These are phyloP conservation scores for Resseliella maxima DNA, from an alignment of 2,888 invertebrate species.

Conservation along the genomic window DNA sequence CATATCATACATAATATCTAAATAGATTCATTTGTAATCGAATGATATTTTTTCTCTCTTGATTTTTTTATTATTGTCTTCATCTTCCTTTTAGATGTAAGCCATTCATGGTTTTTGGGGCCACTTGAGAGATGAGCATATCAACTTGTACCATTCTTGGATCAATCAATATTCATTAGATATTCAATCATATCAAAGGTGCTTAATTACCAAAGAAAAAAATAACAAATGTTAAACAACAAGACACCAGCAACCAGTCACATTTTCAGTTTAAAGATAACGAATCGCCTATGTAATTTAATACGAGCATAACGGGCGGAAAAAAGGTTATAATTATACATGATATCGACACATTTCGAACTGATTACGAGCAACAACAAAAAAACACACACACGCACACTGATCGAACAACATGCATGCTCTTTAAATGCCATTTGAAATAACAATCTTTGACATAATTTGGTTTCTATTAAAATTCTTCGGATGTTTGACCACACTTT, in stretches of 20 bases:
- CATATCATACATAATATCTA: not conserved
- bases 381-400: too few species aligned
- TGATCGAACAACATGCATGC: too few species aligned
- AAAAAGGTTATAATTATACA: slow-evolving; percentile 2
- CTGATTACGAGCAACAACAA: not conserved
- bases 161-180: slow-evolving; percentile 9
- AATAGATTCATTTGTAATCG: too few species aligned
- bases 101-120: too few species aligned
- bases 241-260: not conserved
- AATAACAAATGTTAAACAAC: not conserved
- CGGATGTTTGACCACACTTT: slow-evolving; percentile 44
- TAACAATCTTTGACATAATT: slow-evolving; percentile 31
- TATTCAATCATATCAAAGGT: not conserved
- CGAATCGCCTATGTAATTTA: not conserved
- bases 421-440: slow-evolving; percentile 18
- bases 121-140: too few species aligned
- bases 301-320: not conserved
- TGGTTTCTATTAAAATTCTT: slow-evolving; percentile 46
- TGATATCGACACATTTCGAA: slow-evolving; percentile 11
- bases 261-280: not conserved
- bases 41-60: too few species aligned
- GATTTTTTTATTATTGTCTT: too few species aligned
- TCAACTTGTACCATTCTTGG: not conserved
- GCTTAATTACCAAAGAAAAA: not conserved
- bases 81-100: too few species aligned